Evolutionary conservation across 2,113 vertebrate species (phyloP).

Genomic region (Aythya baeri): DNA sequence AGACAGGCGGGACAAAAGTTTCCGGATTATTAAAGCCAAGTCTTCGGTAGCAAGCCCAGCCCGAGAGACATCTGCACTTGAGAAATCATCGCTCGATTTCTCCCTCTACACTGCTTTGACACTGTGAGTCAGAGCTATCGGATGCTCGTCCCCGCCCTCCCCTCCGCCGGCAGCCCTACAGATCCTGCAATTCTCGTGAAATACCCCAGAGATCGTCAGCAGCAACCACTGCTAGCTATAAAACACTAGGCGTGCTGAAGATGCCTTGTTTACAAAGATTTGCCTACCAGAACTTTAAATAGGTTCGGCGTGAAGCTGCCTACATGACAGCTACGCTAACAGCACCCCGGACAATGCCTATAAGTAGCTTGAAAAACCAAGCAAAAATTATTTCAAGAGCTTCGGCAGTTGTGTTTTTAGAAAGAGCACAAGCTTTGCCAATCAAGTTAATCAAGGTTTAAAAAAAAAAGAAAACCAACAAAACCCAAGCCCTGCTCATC

Average conservation of each 20-base stretch:
- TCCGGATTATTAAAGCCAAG: neutral
- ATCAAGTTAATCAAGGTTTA: slow-evolving; percentile 4
- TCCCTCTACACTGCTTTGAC: neutral
- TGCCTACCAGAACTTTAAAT: neutral
- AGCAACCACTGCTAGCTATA: neutral
- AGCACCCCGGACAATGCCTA: neutral
- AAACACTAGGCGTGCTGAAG: neutral
- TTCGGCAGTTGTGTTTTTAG: neutral
- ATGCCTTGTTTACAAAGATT: neutral
- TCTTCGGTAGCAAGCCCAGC: neutral
- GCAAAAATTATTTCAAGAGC: neutral
- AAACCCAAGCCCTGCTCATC: slow-evolving; percentile 17
- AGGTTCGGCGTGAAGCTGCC: neutral
- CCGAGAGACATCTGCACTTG: neutral
- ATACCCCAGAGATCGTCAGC: neutral
- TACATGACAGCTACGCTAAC: neutral
- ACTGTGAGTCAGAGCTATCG: too few species aligned
- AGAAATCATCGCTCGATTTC: neutral
- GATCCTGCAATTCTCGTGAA: neutral
- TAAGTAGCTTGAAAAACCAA: neutral
- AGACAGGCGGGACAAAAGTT: neutral
- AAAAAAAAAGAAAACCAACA: neutral
- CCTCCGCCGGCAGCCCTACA: neutral
- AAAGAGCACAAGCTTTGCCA: slow-evolving; percentile 33
- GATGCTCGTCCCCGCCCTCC: neutral